Percentiles rank a stretch among this genome's conserved stretches.
Evolutionary conservation across 2,797 vertebrate species (phyloP).

Genomic region (Chrosomus eos): DNA sequence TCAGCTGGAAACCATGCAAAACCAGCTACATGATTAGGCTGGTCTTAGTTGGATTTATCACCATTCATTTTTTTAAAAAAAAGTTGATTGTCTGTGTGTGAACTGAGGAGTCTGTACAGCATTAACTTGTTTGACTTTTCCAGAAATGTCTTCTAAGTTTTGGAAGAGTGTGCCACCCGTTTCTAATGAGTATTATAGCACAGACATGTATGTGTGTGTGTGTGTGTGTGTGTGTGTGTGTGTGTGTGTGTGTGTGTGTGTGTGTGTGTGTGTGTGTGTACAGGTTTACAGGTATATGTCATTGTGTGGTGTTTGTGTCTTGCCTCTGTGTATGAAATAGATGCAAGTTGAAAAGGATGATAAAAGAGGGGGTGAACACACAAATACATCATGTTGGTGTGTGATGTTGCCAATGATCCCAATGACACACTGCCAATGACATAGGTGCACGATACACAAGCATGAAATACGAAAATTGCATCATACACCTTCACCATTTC

Average conservation of each 20-base stretch:
- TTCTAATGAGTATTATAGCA: constrained; percentile 33
- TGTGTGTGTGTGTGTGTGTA: constrained; percentile 23
- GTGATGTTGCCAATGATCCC: constrained; percentile 7
- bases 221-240: constrained; percentile 22
- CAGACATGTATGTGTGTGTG: constrained; percentile 3
- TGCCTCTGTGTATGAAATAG: not conserved
- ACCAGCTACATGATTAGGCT: not conserved
- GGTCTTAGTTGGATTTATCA: not conserved
- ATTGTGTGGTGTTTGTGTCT: constrained; percentile 18
- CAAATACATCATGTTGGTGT: constrained; percentile 9
- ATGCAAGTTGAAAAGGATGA: constrained; percentile 20
- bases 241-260: constrained; percentile 23
- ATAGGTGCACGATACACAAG: constrained; percentile 35
- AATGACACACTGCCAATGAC: not conserved
- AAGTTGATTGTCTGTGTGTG: not conserved
- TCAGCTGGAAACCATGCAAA: not conserved
- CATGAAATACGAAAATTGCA: constrained; percentile 63
- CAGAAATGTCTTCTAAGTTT: not conserved
- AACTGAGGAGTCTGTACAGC: not conserved
- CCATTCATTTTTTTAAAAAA: not conserved
- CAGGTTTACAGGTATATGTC: no score
- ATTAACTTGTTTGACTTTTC: constrained; percentile 27
- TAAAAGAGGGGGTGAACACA: constrained; percentile 10
- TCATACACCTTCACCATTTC: constrained; percentile 64
- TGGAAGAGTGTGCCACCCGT: not conserved